Evolutionary conservation across 2,888 invertebrate genomes (phyloP), one percentile per base, ranked within the genome.

Genomic region (Stenodera caucasica): DNA sequence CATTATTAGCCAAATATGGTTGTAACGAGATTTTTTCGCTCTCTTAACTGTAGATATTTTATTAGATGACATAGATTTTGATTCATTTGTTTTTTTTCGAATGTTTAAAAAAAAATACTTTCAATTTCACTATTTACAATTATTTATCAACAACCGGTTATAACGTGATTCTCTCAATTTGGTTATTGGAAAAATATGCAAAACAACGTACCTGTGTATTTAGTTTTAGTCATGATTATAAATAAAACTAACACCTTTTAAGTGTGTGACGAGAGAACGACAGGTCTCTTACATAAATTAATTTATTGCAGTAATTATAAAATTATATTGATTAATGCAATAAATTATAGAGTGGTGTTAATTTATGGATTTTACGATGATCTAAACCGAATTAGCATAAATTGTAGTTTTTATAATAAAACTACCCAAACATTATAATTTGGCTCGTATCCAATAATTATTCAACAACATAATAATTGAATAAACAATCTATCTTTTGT

Each of bases 141-240:
- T 30, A 7, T 12, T 11, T 1, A 29, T 29, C 29, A 7, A 37
- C 37, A 40, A 40, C 37, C 37, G 37, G 37, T 40, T 40, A 37
- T 21, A 45, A 45, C 45, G 18, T 45, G 45, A 45, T 45, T 45
- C 21, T 18, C 21, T 18, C 21, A 45, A 45, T 45, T 45, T 45
- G 45, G 45, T 11, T 5, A 45, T 45, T 45, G 18, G 12, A 45
- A 21, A 18, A 45, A 45, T 45, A 45, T 45, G 45, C 45, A 45
- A 45, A 45, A 40, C 40, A 21, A 45, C 45, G 21, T 7, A 6
- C n/a, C 5, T 40, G 21, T 45, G 11, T 60, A 49, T 53, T 60
- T 57, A 26, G 49, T 51, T 15, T 57, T 57, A 61, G 61, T 61
- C 61, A 61, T 35, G 52, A 26, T 61, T 61, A 61, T 61, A 61